phyloP scores from a whole-genome alignment of 2,797 vertebrate genomes.

The Picus viridis region DNA sequence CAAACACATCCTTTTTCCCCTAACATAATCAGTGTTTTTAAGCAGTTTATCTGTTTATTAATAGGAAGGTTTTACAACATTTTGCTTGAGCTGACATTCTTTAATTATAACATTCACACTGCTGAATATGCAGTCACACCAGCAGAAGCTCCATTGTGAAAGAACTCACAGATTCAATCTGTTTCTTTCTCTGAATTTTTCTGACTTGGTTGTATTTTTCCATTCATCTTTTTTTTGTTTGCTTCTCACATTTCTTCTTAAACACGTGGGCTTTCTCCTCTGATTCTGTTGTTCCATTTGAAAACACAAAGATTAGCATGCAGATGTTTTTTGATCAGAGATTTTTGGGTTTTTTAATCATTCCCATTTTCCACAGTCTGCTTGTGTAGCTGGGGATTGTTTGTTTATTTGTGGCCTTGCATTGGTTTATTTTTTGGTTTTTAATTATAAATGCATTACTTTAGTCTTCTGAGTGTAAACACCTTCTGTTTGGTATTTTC shows the following conservation, averaged over 20 bases:
- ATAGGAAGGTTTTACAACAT: conserved; percentile 62
- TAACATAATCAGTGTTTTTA: conserved; percentile 63
- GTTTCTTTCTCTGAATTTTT: conserved; percentile 62
- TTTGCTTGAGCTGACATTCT: conserved; percentile 64
- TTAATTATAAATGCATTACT: conserved; percentile 12
- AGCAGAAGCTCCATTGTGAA: conserved; percentile 54
- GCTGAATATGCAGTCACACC: conserved; percentile 60
- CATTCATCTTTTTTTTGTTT: conserved; percentile 62
- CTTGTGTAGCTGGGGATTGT: conserved; percentile 23
- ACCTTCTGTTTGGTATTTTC: conserved; percentile 39
- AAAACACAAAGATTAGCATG: conserved; percentile 70
- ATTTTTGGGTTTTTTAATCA: conserved; percentile 16
- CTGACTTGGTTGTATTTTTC: conserved; percentile 50
- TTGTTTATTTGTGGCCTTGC: conserved; percentile 49
- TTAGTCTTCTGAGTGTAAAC: conserved; percentile 42
- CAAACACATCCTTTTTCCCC: background rate
- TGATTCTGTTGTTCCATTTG: conserved; percentile 65
- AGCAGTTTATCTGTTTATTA: conserved; percentile 66
- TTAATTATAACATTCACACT: conserved; percentile 66
- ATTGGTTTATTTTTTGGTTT: conserved; percentile 4
- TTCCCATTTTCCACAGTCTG: conserved; percentile 50
- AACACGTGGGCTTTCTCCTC: background rate
- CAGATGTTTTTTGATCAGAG: conserved; percentile 64
- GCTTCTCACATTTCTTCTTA: conserved; percentile 52
- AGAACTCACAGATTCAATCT: conserved; percentile 50